These are phyloP conservation scores for Edolisoma coerulescens DNA, from an alignment of 2,113 vertebrate genomes.

Conservation along the genomic window DNA sequence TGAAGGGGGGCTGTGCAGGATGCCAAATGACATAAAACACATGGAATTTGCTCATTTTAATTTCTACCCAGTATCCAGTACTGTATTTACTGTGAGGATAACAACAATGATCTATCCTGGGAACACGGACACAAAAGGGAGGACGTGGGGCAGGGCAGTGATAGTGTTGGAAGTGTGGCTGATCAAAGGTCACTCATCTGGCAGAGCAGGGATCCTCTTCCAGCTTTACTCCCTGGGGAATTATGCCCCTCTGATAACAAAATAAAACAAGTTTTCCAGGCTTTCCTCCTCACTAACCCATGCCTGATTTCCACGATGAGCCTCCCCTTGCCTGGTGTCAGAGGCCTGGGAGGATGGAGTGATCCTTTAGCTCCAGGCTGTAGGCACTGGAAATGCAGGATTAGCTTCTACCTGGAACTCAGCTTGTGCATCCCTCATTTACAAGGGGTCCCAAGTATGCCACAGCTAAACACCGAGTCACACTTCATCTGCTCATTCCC, in stretches of 20 bases:
- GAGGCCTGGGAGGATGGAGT: background rate
- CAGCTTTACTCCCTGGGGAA: background rate
- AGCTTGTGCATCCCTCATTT: background rate
- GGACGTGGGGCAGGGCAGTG: background rate
- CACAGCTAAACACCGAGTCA: background rate
- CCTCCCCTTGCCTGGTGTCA: background rate
- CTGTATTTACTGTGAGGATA: background rate
- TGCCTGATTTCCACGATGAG: background rate
- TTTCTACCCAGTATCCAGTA: background rate
- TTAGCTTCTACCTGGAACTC: background rate
- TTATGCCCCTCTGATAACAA: background rate
- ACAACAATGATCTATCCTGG: background rate
- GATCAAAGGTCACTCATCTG: background rate
- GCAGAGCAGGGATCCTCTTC: background rate
- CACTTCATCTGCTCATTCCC: background rate
- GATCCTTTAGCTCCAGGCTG: background rate
- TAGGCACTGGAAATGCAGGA: background rate
- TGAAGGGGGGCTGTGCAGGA: background rate
- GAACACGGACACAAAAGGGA: background rate
- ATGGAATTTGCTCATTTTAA: slow-evolving; percentile 30
- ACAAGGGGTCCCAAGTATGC: background rate
- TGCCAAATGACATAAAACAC: slow-evolving; percentile 49
- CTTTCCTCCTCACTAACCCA: background rate
- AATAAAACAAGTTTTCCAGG: background rate
- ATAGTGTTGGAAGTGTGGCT: background rate